phyloP scores from a whole-genome alignment of 2,888 invertebrate species.

The Scaptodrosophila latifasciaeformis region DNA sequence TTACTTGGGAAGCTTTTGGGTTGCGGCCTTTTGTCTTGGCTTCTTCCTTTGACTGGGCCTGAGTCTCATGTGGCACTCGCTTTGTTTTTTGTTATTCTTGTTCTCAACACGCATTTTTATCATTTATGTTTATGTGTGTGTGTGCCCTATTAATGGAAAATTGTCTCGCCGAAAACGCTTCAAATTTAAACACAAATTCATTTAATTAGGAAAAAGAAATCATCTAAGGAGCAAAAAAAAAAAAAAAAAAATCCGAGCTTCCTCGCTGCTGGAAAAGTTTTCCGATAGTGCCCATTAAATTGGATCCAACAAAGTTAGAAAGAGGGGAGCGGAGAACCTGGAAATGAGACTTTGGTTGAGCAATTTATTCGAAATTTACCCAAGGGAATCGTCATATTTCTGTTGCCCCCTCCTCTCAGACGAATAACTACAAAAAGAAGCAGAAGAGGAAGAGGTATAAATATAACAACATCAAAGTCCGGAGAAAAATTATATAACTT shows the following conservation, averaged over 20 bases:
- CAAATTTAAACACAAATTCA: conserved; percentile 59
- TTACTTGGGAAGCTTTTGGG: conserved; percentile 31
- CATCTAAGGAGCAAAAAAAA: conserved; percentile 28
- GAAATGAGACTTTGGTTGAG: conserved; percentile 4
- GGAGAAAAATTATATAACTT: conserved; percentile 44
- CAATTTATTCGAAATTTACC: conserved; percentile 54
- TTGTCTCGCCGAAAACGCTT: too few relatives aligned
- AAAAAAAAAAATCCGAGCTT: too few relatives aligned
- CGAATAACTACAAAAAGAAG: conserved; percentile 10
- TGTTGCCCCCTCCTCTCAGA: conserved; percentile 29
- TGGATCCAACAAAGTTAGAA: too few relatives aligned
- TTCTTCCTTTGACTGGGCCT: neutral
- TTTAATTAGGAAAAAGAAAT: conserved; percentile 56
- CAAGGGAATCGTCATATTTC: conserved; percentile 51
- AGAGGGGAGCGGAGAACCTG: neutral
- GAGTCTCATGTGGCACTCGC: too few relatives aligned
- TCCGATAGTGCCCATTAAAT: too few relatives aligned
- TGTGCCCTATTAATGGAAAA: conserved; percentile 21
- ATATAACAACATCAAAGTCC: conserved; percentile 34
- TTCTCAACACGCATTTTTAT: too few relatives aligned
- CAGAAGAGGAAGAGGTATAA: conserved; percentile 61
- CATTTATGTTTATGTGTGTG: too few relatives aligned
- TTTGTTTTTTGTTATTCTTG: too few relatives aligned
- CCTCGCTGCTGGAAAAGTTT: too few relatives aligned
- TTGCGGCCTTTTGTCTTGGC: conserved; percentile 1